These are phyloP conservation scores for Drosophila dives DNA, from an alignment of 2,888 invertebrate genomes.

Conservation along the genomic window DNA sequence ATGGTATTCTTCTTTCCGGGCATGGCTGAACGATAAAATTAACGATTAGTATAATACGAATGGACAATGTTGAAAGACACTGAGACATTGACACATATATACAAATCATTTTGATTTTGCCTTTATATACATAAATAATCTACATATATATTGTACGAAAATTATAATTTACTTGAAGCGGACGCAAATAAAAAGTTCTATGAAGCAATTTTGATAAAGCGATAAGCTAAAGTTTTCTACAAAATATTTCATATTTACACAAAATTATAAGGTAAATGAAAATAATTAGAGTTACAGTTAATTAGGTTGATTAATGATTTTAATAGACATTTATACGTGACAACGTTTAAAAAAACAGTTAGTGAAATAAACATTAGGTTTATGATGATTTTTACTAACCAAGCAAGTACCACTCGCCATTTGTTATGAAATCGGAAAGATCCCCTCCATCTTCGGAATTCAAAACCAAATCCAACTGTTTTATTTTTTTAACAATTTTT, in stretches of 20 bases:
- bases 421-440: constrained; percentile 98
- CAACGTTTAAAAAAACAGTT: constrained; percentile 63
- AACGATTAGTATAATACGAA: constrained; percentile 56
- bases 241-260: constrained; percentile 22
- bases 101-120: constrained; percentile 36
- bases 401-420: constrained; percentile 99
- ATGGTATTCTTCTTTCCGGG: constrained; percentile 96
- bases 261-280: constrained; percentile 28
- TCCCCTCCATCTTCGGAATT: constrained; percentile 97
- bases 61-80: constrained; percentile 40
- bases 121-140: constrained; percentile 11
- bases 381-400: constrained; percentile 88
- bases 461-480: constrained; percentile 97
- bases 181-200: constrained; percentile 57
- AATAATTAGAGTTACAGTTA: constrained; percentile 9
- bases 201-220: constrained; percentile 53
- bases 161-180: constrained; percentile 15
- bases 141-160: constrained; percentile 39
- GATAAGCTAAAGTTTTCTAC: constrained; percentile 28
- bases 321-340: constrained; percentile 67
- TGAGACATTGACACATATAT: constrained; percentile 61
- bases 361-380: constrained; percentile 68
- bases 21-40: constrained; percentile 88
- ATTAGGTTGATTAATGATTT: constrained; percentile 35
- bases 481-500: constrained; percentile 57